Base-by-base conservation (phyloP, 2,113 vertebrate genomes). In the Cercocebus atys region DNA sequence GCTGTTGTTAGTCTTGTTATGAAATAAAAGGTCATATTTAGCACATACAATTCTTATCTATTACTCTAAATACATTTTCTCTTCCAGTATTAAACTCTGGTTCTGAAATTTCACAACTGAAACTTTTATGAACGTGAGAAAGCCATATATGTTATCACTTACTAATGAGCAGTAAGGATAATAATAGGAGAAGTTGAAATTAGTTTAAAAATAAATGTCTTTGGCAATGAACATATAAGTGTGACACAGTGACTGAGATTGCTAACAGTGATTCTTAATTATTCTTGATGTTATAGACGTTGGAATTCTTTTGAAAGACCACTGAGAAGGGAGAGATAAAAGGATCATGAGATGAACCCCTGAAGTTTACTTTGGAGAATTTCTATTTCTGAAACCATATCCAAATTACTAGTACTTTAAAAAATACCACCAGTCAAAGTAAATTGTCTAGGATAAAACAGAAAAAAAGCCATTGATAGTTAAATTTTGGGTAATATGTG, bases 181-280 rank as follows among this genome's bases (percentile, higher is more conserved):
- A 13, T 90, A 88, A 76, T 84, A 66, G 73, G 89, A 45, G 50
- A 95, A 88, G 20, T 85, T 64, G 70, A 96, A 96, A 94, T 93
- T 68, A 85, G 72, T 72, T 89, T 78, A 85, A 96, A 96, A 94
- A 96, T 87, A 96, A 95, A 84, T 89, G 88, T 86, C 83, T 96
- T 85, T 96, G 76, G 47, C 86, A 96, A 72, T 90, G 85, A 93
- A 92, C 91, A 84, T n/a, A 59, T 95, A 90, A 94, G 72, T 85
- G 35, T 80, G 52, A 70, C 30, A 16, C 0, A 52, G 11, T 89
- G 47, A 76, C 47, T 94, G 68, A 95, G n/a, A 85, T 73, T 90
- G 86, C 12, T 97, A 84, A 47, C 94, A 68, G 55, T 83, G 96
- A 82, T 91, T 76, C 16, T 81, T 95, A 82, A 61, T 83, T 97